Evolutionary conservation across 64 coral and sea anemone genomes (phyloP).

Genomic region (Porites australiensis): DNA sequence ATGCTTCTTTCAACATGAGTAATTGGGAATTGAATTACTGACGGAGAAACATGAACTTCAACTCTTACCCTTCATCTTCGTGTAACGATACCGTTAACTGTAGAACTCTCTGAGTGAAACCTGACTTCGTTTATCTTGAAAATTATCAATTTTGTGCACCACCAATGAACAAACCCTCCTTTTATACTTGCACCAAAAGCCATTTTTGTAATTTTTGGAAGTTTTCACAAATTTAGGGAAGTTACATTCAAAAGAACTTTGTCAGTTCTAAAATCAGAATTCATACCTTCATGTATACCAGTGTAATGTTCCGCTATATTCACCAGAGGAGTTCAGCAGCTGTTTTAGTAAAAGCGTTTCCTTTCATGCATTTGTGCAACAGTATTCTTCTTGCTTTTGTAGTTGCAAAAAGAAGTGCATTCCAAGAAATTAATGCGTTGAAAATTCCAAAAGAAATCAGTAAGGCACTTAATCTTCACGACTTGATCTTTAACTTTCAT

Average conservation of each 20-base stretch:
- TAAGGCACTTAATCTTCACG: no score
- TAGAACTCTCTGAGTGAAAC: not conserved
- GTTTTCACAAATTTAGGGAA: not conserved
- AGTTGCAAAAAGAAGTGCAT: no score
- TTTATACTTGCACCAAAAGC: not conserved
- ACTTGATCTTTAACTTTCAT: no score
- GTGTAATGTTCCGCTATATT: no score
- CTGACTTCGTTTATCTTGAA: not conserved
- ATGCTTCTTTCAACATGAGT: no score
- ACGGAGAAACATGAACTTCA: not conserved
- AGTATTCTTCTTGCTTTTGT: no score
- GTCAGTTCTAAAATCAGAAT: not conserved
- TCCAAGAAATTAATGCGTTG: no score
- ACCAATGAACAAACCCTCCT: not conserved
- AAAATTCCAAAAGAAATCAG: no score
- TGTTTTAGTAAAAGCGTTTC: no score
- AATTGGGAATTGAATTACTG: not conserved
- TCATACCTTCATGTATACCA: no score
- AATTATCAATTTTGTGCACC: not conserved
- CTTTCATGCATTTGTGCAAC: no score
- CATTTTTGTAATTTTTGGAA: not conserved
- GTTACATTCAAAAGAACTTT: not conserved
- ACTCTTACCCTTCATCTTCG: not conserved
- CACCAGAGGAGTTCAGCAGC: no score
- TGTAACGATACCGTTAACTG: not conserved